These are phyloP conservation scores for Xenopus laevis DNA, from an alignment of 2,113 vertebrate species.

Conservation along the genomic window DNA sequence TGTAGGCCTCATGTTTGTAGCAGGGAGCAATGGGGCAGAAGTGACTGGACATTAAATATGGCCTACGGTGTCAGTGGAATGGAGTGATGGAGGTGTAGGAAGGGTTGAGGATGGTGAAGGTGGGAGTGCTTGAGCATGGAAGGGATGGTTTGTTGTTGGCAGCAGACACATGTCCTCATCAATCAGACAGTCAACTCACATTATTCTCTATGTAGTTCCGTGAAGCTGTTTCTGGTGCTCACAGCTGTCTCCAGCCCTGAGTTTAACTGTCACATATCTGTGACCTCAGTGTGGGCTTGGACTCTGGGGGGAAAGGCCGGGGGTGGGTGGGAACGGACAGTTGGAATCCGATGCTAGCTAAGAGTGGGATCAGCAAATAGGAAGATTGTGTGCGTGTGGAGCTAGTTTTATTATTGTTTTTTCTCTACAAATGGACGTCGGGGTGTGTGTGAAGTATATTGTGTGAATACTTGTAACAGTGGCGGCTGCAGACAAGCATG, in stretches of 20 bases:
- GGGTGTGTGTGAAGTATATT: background rate
- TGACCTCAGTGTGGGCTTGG: constrained; percentile 23
- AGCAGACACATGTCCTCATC: constrained; percentile 33
- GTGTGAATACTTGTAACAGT: background rate
- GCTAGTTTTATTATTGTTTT: background rate
- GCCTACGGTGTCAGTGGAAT: background rate
- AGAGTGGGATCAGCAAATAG: background rate
- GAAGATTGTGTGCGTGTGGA: constrained; percentile 9
- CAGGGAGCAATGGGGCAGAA: background rate
- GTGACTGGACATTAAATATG: background rate
- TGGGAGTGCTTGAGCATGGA: background rate
- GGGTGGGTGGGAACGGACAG: background rate
- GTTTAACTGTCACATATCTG: constrained; percentile 3
- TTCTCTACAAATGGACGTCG: background rate
- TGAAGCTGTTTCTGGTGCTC: constrained; percentile 20
- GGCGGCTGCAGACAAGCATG: background rate
- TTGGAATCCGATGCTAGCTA: background rate
- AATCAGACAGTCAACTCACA: constrained; percentile 27
- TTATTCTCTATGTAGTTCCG: constrained; percentile 1
- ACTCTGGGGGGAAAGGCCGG: background rate
- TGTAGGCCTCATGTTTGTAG: background rate
- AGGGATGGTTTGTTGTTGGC: constrained; percentile 2
- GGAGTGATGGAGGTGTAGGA: background rate
- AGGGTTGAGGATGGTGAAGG: background rate
- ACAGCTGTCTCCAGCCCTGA: constrained; percentile 18